Base-by-base conservation (phyloP, 2,888 invertebrate genomes). In the Villa cingulata region DNA sequence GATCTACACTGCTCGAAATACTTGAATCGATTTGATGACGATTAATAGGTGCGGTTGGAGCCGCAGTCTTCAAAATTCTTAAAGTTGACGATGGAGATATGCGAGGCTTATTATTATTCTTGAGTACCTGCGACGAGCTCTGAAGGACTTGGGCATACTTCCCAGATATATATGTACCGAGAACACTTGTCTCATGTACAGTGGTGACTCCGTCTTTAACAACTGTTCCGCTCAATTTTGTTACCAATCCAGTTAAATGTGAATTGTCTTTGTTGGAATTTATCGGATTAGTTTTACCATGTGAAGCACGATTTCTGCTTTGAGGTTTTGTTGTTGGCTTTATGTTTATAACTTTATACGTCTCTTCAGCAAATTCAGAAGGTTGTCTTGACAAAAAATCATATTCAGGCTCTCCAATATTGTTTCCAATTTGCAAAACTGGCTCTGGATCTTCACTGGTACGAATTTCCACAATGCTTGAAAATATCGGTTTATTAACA, bases 141-240 rank as follows among this genome's bases (percentile, higher is more conserved):
- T 87, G 86, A 29, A 89, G 70, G 12, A 86, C 83, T 70, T 90
- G 89, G 4, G 89, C 88, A 64, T 90, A 89, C 70, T 89, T 89
- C 37, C 86, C 87, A 43, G 84, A 83, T 58, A 89, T 86, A 62
- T 82, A 86, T 4, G 90, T 88, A 23, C 90, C 86, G 57, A 89
- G 83, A n/a, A 90, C 87, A 62, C 84, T 86, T 1, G 89, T 88
- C 69, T 89, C 88, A 61, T 86, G 86, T 7, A 89, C 78, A 1
- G 88, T 88, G 6, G 88, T 88, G 3, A 81, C 70, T 2, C 88
- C 88, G 59, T 86, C 86, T 62, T 82, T 83, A 5, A 88, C 81
- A 48, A 86, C 78, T 6, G 86, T 88, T 19, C 88, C 90, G 39
- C 86, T 87, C 45, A 89, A 74, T 58, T 83, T 86, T 7, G 88